Evolutionary conservation across 1,140 invertebrate species (phyloP).

Genomic region (Acarapis woodi): DNA sequence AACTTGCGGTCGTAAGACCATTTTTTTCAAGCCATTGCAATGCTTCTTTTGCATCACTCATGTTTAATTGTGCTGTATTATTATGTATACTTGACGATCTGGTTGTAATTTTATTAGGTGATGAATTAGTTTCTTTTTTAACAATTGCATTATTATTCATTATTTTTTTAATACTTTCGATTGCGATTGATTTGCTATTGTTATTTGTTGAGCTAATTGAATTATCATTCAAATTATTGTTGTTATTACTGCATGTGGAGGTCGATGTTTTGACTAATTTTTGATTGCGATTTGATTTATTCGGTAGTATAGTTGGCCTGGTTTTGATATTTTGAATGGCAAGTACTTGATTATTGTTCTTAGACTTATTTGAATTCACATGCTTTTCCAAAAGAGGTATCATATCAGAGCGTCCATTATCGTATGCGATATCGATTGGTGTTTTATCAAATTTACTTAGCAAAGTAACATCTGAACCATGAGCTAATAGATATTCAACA

Average conservation of each 20-base stretch:
- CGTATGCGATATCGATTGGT: constrained; percentile 39
- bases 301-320: constrained; percentile 5
- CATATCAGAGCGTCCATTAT: constrained; percentile 29
- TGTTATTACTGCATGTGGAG: background rate
- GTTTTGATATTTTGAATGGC: background rate
- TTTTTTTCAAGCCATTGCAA: constrained; percentile 40
- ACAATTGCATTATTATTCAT: background rate
- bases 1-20: constrained; percentile 44
- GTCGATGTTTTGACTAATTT: background rate
- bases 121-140: constrained; percentile 11
- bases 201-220: background rate
- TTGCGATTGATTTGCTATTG: background rate
- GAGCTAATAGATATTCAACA: constrained; percentile 33
- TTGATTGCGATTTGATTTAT: constrained; percentile 3
- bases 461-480: constrained; percentile 33
- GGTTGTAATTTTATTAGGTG: constrained; percentile 17
- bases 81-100: constrained; percentile 4
- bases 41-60: constrained; percentile 15
- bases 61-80: background rate
- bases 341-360: background rate
- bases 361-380: background rate
- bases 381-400: constrained; percentile 23
- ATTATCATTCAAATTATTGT: background rate
- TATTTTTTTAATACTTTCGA: constrained; percentile 2
- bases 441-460: constrained; percentile 57